Conservation (phyloP, 2,113 vertebrate species). For the Chloropsis cyanopogon region DNA sequence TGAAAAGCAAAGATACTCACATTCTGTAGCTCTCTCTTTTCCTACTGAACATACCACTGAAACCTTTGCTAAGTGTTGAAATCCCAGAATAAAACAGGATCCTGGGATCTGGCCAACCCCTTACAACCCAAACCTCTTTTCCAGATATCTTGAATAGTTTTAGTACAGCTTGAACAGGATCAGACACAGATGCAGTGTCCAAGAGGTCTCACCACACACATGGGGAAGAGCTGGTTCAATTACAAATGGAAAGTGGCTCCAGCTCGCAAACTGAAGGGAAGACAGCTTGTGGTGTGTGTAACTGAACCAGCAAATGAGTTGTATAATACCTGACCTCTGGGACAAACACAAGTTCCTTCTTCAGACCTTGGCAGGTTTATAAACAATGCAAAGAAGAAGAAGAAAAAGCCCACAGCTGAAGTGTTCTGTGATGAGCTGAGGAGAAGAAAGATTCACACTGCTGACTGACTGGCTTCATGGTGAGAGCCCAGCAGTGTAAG, state of each 20-base stretch:
- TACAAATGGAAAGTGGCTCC: slow-evolving; percentile 29
- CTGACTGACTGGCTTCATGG: background rate
- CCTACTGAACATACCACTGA: background rate
- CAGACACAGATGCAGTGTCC: background rate
- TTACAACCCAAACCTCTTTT: background rate
- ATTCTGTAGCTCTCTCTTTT: background rate
- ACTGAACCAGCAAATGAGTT: slow-evolving; percentile 41
- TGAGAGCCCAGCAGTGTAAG: background rate
- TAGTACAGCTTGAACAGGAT: background rate
- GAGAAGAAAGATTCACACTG: slow-evolving; percentile 20
- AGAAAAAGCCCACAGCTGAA: background rate
- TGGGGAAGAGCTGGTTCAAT: slow-evolving; percentile 13
- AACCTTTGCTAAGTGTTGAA: background rate
- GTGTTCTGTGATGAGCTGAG: background rate
- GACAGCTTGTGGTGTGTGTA: slow-evolving; percentile 2
- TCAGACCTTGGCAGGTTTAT: background rate
- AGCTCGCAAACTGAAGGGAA: background rate
- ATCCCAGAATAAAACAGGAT: background rate
- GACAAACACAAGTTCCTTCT: slow-evolving; percentile 3
- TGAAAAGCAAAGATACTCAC: background rate
- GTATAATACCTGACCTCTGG: background rate
- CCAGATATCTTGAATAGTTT: background rate
- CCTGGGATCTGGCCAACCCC: background rate
- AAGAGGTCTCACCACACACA: background rate
- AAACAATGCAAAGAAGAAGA: background rate